A percentile compares a stretch with the other conserved stretches of the same genome.
phyloP scores from a whole-genome alignment of 2,797 vertebrate genomes.

The Rhinatrema bivittatum region DNA sequence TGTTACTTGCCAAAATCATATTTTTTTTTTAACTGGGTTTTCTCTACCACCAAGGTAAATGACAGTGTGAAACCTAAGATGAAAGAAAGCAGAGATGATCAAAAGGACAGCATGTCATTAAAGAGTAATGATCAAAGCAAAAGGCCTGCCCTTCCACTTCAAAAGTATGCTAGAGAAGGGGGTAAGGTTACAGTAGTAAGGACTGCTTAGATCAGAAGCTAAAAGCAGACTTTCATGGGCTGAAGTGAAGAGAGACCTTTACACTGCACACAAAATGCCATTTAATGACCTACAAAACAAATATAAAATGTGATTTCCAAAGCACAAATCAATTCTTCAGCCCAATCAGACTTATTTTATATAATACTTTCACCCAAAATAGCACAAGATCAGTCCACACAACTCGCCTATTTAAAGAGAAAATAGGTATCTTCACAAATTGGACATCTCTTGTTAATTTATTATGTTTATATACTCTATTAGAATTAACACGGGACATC shows the following conservation, averaged over 20 bases:
- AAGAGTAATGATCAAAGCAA: constrained; percentile 63
- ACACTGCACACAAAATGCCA: not conserved
- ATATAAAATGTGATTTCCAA: not conserved
- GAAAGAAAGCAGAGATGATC: constrained; percentile 44
- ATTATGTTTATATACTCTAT: no score
- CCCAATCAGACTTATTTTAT: no score
- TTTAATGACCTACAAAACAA: not conserved
- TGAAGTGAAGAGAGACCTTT: not conserved
- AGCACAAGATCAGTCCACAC: no score
- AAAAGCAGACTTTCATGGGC: not conserved
- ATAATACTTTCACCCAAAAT: no score
- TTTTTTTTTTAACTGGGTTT: no score
- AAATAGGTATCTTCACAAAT: no score
- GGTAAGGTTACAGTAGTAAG: constrained; percentile 50
- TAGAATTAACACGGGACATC: no score
- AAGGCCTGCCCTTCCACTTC: constrained; percentile 59
- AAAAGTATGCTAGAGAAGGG: constrained; percentile 60
- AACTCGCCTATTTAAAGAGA: no score
- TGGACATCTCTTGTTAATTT: no score
- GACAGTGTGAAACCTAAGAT: constrained; percentile 38
- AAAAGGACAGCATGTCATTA: constrained; percentile 55
- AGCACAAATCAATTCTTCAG: no score
- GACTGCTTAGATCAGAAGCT: not conserved
- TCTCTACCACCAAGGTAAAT: constrained; percentile 33
- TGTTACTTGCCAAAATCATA: no score